Percentiles rank a stretch among this genome's conserved stretches.
These are phyloP conservation scores for Cheilosia impressa DNA, from an alignment of 2,888 invertebrate genomes.

Conservation along the genomic window DNA sequence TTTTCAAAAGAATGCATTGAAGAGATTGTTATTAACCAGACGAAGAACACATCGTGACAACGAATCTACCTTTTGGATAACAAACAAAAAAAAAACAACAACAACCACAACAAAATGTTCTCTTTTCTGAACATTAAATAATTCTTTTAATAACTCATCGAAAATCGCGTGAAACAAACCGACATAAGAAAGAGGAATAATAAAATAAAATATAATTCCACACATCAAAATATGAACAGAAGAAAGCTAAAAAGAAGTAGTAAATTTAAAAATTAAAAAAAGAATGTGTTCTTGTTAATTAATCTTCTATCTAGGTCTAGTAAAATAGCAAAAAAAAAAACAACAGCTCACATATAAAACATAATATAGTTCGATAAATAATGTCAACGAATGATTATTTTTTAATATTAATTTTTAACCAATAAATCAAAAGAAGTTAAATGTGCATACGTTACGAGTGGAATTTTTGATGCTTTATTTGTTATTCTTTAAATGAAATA, in stretches of 20 bases:
- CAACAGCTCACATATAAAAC: constrained; percentile 20
- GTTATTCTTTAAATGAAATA: constrained; percentile 70
- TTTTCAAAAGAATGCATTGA: constrained; percentile 62
- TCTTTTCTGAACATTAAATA: constrained; percentile 58
- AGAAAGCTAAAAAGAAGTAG: constrained; percentile 24
- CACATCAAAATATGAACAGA: constrained; percentile 51
- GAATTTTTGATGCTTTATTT: constrained; percentile 66
- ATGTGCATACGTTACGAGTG: constrained; percentile 70
- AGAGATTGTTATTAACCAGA: constrained; percentile 65
- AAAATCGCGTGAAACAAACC: constrained; percentile 65
- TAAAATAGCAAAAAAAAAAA: constrained; percentile 54
- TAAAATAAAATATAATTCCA: constrained; percentile 55
- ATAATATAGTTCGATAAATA: constrained; percentile 67
- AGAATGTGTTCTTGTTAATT: constrained; percentile 72
- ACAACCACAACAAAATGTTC: constrained; percentile 49
- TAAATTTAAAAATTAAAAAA: constrained; percentile 46
- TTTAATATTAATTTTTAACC: constrained; percentile 67
- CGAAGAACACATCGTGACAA: constrained; percentile 73
- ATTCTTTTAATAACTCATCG: constrained; percentile 71
- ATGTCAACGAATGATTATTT: constrained; percentile 71
- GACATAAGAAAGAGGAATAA: constrained; percentile 32
- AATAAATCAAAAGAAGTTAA: constrained; percentile 67
- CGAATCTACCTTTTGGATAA: constrained; percentile 72
- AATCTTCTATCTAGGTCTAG: constrained; percentile 57
- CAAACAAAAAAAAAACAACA: constrained; percentile 45